These are phyloP conservation scores for Vireo griseus DNA, from an alignment of 2,797 vertebrate species.

Conservation along the genomic window DNA sequence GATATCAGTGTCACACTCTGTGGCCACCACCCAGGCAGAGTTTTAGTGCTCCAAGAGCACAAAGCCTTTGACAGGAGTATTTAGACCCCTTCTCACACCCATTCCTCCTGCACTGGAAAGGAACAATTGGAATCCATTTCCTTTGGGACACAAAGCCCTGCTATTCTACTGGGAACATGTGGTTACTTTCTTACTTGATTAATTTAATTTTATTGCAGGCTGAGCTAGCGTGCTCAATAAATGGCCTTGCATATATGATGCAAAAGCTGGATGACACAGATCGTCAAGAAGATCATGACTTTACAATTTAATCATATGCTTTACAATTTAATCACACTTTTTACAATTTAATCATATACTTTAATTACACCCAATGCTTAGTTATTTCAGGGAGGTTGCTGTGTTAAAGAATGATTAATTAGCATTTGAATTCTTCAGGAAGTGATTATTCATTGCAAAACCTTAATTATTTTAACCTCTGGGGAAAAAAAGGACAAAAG, in stretches of 20 bases:
- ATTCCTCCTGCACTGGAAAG: background rate
- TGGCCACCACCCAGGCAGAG: background rate
- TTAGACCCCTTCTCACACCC: background rate
- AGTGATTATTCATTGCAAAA: background rate
- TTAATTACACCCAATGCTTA: background rate
- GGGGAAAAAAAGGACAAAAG: background rate
- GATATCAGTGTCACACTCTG: background rate
- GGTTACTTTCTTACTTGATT: background rate
- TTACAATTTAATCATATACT: background rate
- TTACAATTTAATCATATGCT: background rate
- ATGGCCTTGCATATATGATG: fast-evolving
- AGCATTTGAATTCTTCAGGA: background rate
- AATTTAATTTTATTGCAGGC: background rate
- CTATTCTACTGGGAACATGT: background rate
- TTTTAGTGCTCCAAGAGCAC: background rate
- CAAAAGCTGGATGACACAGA: background rate
- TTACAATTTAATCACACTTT: background rate
- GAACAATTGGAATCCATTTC: background rate
- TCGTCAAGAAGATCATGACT: background rate
- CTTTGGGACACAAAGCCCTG: background rate
- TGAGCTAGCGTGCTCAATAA: background rate
- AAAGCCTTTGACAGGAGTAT: background rate
- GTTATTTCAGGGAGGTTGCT: background rate
- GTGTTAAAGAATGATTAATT: background rate
- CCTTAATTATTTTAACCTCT: background rate